Conservation (phyloP, 2,113 vertebrate genomes). For the Centropus unirufus region DNA sequence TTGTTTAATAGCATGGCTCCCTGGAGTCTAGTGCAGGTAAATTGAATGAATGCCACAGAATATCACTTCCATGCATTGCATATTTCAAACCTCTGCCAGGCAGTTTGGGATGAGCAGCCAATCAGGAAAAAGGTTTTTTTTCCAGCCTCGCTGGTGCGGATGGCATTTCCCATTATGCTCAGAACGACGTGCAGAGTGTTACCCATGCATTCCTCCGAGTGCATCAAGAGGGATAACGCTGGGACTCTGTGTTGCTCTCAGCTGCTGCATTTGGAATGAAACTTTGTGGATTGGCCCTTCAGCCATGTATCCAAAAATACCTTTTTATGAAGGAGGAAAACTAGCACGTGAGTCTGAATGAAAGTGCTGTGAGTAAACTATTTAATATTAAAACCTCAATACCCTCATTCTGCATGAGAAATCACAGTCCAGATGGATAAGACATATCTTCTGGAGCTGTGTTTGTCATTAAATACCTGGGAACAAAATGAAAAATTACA, state of each 20-base stretch:
- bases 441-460: not conserved
- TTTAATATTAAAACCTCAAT: conserved; percentile 8
- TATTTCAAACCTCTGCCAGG: conserved; percentile 50
- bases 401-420: conserved; percentile 20
- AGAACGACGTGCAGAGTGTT: not conserved
- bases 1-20: conserved; percentile 70
- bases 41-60: conserved; percentile 69
- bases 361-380: conserved; percentile 50
- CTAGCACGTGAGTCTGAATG: conserved; percentile 11
- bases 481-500: not conserved
- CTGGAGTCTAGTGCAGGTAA: conserved; percentile 70
- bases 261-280: conserved; percentile 15
- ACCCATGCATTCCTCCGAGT: not conserved
- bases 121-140: conserved; percentile 19
- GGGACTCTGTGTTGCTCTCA: not conserved
- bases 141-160: not conserved
- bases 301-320: conserved; percentile 35
- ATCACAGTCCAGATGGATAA: not conserved
- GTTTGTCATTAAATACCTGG: not conserved
- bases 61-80: conserved; percentile 48
- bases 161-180: conserved; percentile 20
- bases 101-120: conserved; percentile 51
- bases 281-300: not conserved
- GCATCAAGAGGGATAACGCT: not conserved
- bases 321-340: conserved; percentile 26